These are phyloP conservation scores for Ormyrus rosae DNA, from an alignment of 2,888 invertebrate species.

Conservation along the genomic window DNA sequence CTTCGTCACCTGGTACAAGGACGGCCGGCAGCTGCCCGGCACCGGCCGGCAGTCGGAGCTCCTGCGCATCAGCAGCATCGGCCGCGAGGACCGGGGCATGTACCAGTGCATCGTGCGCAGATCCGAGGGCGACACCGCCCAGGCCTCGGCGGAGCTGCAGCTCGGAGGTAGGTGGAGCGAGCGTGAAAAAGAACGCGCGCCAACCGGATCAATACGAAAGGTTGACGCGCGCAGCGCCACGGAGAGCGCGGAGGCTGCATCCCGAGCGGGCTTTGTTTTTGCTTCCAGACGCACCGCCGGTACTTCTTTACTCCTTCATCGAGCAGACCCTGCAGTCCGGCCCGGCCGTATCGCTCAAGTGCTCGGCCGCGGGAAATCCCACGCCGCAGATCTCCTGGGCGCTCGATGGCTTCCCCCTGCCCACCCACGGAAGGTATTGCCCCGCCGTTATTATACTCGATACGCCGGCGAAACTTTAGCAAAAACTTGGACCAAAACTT, in stretches of 20 bases:
- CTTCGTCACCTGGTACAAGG: conserved; percentile 82
- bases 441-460: background rate
- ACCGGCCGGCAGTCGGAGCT: conserved; percentile 82
- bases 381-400: conserved; percentile 87
- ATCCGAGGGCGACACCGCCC: conserved; percentile 85
- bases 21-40: conserved; percentile 82
- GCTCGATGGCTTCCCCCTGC: conserved; percentile 84
- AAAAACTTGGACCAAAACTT: no score
- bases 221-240: background rate
- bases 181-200: background rate
- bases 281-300: conserved; percentile 84
- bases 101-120: conserved; percentile 85
- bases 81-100: conserved; percentile 85
- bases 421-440: conserved; percentile 77
- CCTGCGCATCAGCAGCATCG: conserved; percentile 81
- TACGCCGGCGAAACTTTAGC: no score
- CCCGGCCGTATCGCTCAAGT: conserved; percentile 86
- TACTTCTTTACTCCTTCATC: conserved; percentile 85
- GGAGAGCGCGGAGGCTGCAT: background rate
- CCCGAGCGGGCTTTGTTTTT: conserved; percentile 46
- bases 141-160: conserved; percentile 85
- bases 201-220: background rate
- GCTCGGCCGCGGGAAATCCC: conserved; percentile 86
- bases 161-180: conserved; percentile 80
- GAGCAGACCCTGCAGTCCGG: conserved; percentile 88